These are phyloP conservation scores for Discoglossus pictus DNA, from an alignment of 2,797 vertebrate genomes.

Conservation along the genomic window DNA sequence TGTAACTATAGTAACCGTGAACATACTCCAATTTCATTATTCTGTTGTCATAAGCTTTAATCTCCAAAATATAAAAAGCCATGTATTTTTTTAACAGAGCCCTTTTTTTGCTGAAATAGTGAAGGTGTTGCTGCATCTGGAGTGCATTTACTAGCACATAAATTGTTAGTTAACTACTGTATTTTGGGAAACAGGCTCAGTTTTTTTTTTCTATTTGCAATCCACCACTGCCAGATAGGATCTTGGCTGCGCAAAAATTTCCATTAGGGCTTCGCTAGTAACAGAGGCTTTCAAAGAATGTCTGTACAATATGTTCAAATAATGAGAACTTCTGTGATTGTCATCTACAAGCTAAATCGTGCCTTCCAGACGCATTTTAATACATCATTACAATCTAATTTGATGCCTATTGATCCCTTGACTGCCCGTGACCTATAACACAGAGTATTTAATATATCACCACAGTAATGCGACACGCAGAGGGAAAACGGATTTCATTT, in stretches of 20 bases:
- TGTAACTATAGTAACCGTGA: slow-evolving; percentile 28
- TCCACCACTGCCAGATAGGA: slow-evolving; percentile 5
- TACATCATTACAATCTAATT: slow-evolving; percentile 29
- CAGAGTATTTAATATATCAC: neutral
- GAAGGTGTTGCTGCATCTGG: slow-evolving; percentile 20
- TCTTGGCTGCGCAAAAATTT: slow-evolving; percentile 6
- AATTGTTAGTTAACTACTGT: slow-evolving; percentile 33
- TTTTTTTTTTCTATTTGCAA: slow-evolving; percentile 34
- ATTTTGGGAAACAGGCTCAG: slow-evolving; percentile 12
- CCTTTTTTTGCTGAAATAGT: neutral
- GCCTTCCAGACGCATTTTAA: slow-evolving; percentile 12
- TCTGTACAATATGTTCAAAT: slow-evolving; percentile 27
- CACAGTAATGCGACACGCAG: neutral
- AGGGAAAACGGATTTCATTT: too few species aligned
- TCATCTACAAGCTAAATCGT: slow-evolving; percentile 12
- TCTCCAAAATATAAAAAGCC: slow-evolving; percentile 2
- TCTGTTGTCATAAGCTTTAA: slow-evolving; percentile 9
- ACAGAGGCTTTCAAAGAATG: slow-evolving; percentile 17
- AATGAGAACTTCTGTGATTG: neutral
- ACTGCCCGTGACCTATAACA: slow-evolving; percentile 14
- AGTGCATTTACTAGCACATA: slow-evolving; percentile 25
- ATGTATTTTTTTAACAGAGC: neutral
- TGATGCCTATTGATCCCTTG: slow-evolving; percentile 14
- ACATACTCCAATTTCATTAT: slow-evolving; percentile 28
- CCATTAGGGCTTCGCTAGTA: slow-evolving; percentile 6